phyloP scores from a whole-genome alignment of 2,888 invertebrate species.

The Cryptus armator region DNA sequence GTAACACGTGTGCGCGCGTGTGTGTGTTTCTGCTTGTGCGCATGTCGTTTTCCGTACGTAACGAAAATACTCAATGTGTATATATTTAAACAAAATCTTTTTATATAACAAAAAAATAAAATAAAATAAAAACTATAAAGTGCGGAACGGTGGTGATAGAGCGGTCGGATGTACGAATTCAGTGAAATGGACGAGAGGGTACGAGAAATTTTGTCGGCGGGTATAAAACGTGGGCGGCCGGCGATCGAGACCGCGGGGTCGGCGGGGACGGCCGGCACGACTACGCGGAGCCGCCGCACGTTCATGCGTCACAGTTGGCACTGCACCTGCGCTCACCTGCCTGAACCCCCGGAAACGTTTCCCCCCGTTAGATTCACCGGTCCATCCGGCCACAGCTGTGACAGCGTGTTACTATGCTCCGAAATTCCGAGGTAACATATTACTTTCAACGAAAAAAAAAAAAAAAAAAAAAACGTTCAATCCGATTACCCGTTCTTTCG shows the following conservation, averaged over 20 bases:
- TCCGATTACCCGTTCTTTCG: slow-evolving; percentile 5
- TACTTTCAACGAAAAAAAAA: slow-evolving; percentile 15
- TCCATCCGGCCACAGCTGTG: slow-evolving; percentile 70
- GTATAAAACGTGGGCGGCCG: slow-evolving; percentile 59
- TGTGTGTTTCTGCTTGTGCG: neutral
- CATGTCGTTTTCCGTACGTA: neutral
- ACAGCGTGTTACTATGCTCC: slow-evolving; percentile 64
- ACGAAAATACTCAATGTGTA: no score
- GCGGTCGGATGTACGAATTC: slow-evolving; percentile 44
- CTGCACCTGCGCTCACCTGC: slow-evolving; percentile 80
- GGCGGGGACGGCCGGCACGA: slow-evolving; percentile 60
- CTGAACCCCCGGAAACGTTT: slow-evolving; percentile 71
- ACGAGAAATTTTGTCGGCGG: slow-evolving; percentile 53
- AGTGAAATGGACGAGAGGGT: slow-evolving; percentile 63
- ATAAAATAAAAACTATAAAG: neutral
- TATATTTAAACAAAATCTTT: neutral
- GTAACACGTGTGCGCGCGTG: neutral
- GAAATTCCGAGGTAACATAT: slow-evolving; percentile 50
- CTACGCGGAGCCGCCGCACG: slow-evolving; percentile 77
- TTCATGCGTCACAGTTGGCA: slow-evolving; percentile 84
- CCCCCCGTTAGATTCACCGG: slow-evolving; percentile 74
- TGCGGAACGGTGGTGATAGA: neutral
- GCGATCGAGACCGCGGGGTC: slow-evolving; percentile 15
- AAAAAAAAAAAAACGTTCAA: slow-evolving; percentile 34
- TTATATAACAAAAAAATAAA: neutral